Base-by-base conservation (phyloP, 2,113 vertebrate species). In the Cepphus grylle region DNA sequence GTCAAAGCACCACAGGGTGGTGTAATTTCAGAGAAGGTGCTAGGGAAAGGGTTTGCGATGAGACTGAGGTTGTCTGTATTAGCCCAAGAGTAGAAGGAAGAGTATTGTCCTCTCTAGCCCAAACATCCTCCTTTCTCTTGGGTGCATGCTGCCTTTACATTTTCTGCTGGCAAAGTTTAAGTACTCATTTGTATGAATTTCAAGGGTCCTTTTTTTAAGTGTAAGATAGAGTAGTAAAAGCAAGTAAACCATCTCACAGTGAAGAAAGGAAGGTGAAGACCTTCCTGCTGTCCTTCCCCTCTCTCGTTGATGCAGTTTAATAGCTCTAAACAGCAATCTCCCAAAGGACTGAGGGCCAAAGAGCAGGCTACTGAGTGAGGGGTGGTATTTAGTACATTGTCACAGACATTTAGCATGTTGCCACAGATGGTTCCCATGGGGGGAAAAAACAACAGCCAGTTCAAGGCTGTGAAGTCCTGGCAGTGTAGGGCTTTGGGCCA, bases 11-110 rank as follows among this genome's bases (percentile, higher is more conserved):
- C 52, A 49, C 67, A 61, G 71, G 18, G 52, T 90, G 67, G 58
- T 90, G 40, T 90, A 53, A 86, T 25, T 90, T 80, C 72, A 74
- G 38, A 91, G 61, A 49, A 94, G 17, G 52, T 87, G 43, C 36
- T 89, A 62, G 58, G 70, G 43, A 91, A 82, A 42, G 40, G 58
- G 36, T 82, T 38, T 69, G 9, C 59, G 66, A 40, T 58, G 49
- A 70, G 21, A 10, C 40, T 63, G 52, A 62, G 12, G 18, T 36
- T 7, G 1, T n/a, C 26, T 43, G 15, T 71, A 17, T 26, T 71
- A 56, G n/a, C 20, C 21, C n/a, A 20, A 30, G 30, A 85, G 21
- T 18, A 71, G 32, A 42, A 76, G 20, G 32, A 63, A 56, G 42
- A 55, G 3, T 42, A 20, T 19, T 81, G 26, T 74, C 38, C 17